phyloP scores from a whole-genome alignment of 1,140 invertebrate species.

The Telenomus remus region DNA sequence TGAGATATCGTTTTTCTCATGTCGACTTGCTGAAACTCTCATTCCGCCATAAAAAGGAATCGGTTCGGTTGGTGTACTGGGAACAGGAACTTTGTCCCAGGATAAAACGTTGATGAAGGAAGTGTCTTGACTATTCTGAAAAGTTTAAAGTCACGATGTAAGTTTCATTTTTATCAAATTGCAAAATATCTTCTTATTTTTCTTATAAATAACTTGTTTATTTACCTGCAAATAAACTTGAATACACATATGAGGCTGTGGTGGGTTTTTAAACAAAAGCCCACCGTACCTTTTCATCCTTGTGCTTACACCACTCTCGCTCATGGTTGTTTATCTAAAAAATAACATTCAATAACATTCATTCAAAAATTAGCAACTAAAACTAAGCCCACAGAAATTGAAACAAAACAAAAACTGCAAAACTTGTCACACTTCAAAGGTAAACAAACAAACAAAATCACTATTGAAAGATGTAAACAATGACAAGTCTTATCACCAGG shows the following conservation, averaged over 20 bases:
- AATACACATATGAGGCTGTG: constrained; percentile 85
- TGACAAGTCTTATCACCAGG: no score
- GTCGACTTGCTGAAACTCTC: constrained; percentile 79
- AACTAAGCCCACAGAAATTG: no score
- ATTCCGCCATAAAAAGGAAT: constrained; percentile 83
- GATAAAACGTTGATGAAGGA: constrained; percentile 82
- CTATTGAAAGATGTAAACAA: no score
- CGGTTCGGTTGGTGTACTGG: constrained; percentile 78
- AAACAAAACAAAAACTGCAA: no score
- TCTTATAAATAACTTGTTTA: not conserved
- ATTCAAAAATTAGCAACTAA: no score
- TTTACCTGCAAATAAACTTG: constrained; percentile 79
- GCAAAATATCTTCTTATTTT: no score
- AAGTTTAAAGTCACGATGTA: not conserved
- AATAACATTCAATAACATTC: no score
- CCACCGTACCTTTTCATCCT: constrained; percentile 67
- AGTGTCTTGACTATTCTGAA: constrained; percentile 66
- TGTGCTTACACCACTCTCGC: constrained; percentile 58
- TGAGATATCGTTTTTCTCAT: constrained; percentile 61
- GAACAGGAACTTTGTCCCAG: constrained; percentile 82
- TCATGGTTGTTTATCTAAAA: constrained; percentile 62
- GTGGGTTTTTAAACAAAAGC: constrained; percentile 82
- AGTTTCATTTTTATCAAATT: no score
- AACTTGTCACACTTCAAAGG: no score
- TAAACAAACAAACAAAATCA: no score